Evolutionary conservation across 2,113 vertebrate species (phyloP).

Genomic region (Myxocyprinus asiaticus): DNA sequence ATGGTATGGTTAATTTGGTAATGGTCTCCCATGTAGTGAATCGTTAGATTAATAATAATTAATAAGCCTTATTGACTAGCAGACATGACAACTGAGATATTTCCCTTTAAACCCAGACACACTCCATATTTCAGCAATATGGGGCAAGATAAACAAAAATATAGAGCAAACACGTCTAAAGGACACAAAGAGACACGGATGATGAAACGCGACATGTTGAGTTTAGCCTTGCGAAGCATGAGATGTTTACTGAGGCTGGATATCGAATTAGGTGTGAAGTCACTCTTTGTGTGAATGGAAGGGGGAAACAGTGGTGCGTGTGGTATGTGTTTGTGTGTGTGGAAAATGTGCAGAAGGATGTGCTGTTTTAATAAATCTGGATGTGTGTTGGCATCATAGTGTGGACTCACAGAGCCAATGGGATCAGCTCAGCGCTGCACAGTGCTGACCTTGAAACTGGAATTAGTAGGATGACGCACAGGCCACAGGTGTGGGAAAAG

Average conservation of each 20-base stretch:
- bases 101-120: conserved; percentile 10
- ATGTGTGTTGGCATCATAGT: conserved; percentile 72
- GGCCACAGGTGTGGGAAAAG: conserved; percentile 59
- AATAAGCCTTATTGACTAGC: conserved; percentile 44
- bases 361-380: conserved; percentile 67
- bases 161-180: conserved; percentile 7
- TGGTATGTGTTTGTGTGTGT: conserved; percentile 32
- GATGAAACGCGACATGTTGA: background rate
- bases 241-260: conserved; percentile 4
- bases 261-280: conserved; percentile 29
- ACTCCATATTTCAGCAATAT: conserved; percentile 7
- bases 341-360: conserved; percentile 52
- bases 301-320: background rate
- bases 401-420: conserved; percentile 57
- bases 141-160: conserved; percentile 2
- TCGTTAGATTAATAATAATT: conserved; percentile 53
- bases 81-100: conserved; percentile 46
- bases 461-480: conserved; percentile 61
- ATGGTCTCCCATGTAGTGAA: conserved; percentile 40
- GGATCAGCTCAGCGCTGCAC: conserved; percentile 50
- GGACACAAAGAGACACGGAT: background rate
- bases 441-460: conserved; percentile 63
- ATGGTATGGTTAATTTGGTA: conserved; percentile 50
- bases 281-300: conserved; percentile 15
- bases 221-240: background rate